Conservation (phyloP, 1,140 invertebrate genomes). For the Drosophila biarmipes region DNA sequence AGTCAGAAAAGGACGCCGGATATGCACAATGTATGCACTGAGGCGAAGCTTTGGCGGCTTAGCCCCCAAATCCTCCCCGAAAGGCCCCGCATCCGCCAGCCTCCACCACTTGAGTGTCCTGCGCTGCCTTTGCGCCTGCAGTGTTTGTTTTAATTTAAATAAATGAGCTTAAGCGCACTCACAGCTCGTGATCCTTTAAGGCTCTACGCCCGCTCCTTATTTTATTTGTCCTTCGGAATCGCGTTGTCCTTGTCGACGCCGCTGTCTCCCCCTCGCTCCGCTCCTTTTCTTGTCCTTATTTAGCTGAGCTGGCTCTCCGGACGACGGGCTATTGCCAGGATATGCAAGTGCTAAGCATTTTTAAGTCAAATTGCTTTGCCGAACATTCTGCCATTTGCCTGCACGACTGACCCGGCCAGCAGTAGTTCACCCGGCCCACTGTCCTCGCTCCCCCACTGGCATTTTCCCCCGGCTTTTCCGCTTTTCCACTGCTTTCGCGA, state of each 20-base stretch:
- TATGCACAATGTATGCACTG: slow-evolving; percentile 56
- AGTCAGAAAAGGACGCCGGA: slow-evolving; percentile 24
- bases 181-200: slow-evolving; percentile 76
- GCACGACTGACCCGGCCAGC: slow-evolving; percentile 46
- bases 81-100: background rate
- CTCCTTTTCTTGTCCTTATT: slow-evolving; percentile 58
- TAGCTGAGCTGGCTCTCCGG: slow-evolving; percentile 50
- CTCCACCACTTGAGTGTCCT: slow-evolving; percentile 24
- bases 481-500: slow-evolving; percentile 50
- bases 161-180: slow-evolving; percentile 82
- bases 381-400: slow-evolving; percentile 65
- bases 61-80: slow-evolving; percentile 5
- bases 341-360: slow-evolving; percentile 83
- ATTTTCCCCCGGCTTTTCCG: slow-evolving; percentile 20
- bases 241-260: slow-evolving; percentile 19
- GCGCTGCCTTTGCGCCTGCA: slow-evolving; percentile 65
- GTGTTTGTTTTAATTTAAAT: slow-evolving; percentile 84
- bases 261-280: background rate
- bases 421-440: background rate
- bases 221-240: slow-evolving; percentile 48
- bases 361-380: slow-evolving; percentile 81
- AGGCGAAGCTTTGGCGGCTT: slow-evolving; percentile 55
- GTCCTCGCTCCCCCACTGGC: background rate
- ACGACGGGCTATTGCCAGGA: slow-evolving; percentile 40
- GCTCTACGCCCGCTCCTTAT: slow-evolving; percentile 58